phyloP scores from a whole-genome alignment of 1,140 invertebrate species.

The Drosophila littoralis region DNA sequence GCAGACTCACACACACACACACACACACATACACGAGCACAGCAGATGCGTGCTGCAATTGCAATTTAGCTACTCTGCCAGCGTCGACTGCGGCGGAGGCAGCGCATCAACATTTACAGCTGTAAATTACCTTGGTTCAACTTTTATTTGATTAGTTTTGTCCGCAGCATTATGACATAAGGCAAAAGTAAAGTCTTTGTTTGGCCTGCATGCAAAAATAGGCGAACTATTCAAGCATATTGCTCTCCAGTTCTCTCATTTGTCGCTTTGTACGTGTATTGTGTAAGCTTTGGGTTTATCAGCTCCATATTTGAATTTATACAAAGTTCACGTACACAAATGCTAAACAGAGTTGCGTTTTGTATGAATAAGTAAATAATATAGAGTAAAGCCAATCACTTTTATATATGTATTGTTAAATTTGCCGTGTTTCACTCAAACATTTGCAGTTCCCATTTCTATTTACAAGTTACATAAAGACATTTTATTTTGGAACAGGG shows the following conservation, averaged over 20 bases:
- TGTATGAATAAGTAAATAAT: not conserved
- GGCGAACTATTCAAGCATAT: constrained; percentile 15
- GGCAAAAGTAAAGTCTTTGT: constrained; percentile 22
- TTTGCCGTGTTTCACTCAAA: not conserved
- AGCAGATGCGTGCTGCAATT: constrained; percentile 34
- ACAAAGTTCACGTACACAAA: constrained; percentile 30
- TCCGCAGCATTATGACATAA: constrained; percentile 32
- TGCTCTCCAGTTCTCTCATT: not conserved
- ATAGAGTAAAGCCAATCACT: not conserved
- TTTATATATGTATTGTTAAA: not conserved
- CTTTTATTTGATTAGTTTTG: constrained; percentile 33
- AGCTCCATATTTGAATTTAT: constrained; percentile 8
- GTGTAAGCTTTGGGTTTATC: constrained; percentile 9
- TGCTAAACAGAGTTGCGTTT: not conserved
- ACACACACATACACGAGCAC: not conserved
- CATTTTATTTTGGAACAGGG: not conserved
- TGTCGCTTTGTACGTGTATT: constrained; percentile 17
- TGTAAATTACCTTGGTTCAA: constrained; percentile 42
- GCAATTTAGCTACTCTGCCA: constrained; percentile 28
- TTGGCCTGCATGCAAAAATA: constrained; percentile 13
- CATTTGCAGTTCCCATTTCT: not conserved
- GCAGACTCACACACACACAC: constrained; percentile 4
- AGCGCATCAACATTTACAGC: constrained; percentile 22
- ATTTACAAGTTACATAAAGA: not conserved
- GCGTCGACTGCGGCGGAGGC: constrained; percentile 13